Evolutionary conservation across 2,113 vertebrate species (phyloP).

Genomic region (Oreocharis arfaki): DNA sequence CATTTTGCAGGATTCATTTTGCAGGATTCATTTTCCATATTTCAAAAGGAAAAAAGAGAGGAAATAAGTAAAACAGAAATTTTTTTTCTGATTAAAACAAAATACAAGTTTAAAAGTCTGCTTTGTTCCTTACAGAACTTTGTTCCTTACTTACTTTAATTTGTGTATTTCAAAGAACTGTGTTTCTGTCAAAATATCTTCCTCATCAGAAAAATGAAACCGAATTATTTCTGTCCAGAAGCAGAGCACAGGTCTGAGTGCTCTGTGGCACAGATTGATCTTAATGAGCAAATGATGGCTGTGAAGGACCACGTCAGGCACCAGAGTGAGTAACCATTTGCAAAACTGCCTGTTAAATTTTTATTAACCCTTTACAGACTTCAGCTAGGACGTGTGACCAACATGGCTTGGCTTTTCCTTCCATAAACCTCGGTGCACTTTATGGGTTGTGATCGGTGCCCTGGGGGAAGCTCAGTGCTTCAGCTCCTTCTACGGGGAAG

Average conservation of each 20-base stretch:
- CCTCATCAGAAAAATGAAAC: neutral
- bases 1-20: no score
- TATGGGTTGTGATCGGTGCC: neutral
- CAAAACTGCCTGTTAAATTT: slow-evolving; percentile 23
- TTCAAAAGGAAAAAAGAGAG: neutral
- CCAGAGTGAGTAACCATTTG: neutral
- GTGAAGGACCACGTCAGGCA: neutral
- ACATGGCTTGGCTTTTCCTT: neutral
- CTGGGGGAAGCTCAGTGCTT: neutral
- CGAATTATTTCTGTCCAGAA: neutral
- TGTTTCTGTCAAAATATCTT: neutral
- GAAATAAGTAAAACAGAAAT: neutral
- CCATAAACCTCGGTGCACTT: neutral
- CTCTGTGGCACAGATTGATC: neutral
- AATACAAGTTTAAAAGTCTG: neutral
- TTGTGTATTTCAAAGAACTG: neutral
- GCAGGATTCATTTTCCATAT: neutral
- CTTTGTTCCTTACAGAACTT: neutral
- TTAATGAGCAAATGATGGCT: neutral
- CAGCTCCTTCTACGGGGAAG: neutral
- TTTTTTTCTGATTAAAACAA: neutral
- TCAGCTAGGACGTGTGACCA: neutral
- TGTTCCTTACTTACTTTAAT: neutral
- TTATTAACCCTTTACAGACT: slow-evolving; percentile 47
- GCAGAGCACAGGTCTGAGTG: neutral